Base-by-base conservation (phyloP, 2,888 invertebrate species). In the Amblyteles armatorius region DNA sequence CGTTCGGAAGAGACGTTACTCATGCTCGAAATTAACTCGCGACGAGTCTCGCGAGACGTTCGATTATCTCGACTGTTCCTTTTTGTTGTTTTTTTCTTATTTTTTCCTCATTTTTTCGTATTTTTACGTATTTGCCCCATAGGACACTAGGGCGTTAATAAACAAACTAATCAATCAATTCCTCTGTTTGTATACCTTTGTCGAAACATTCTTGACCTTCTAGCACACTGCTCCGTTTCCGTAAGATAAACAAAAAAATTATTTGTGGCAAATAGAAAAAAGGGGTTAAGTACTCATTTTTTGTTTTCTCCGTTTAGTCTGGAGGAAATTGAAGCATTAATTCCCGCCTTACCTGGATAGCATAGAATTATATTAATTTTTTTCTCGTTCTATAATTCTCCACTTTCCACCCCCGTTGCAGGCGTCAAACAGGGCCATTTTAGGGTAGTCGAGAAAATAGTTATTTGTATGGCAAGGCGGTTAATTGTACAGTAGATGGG, bases 11-110 rank as follows among this genome's bases (percentile, higher is more conserved):
- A 82, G 85, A 85, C 69, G 85, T 85, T 85, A 85, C 83, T 83
- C 83, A 85, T 72, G 83, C 77, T 82, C 79, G 77, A 79, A 85
- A 85, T 85, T 85, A 85, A 85, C 85, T 83, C 79, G 74, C 73
- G 81, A 74, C 71, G 36, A 84, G 77, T 57, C 72, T 67, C 73
- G 26, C 67, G 60, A 73, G 84, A 80, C 67, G 68, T 44, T 69
- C 40, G 67, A 77, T 80, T 73, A 55, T 36, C 33, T 63, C 60
- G 48, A 44, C 48, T 40, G 13, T 52, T 79, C 52, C 72, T 81
- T 81, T 55, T 63, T 52, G 16, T 29, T n/a, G 44, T 26, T 26
- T 26, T 26, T 26, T 26, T 26, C 26, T 26, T 26, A 26, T 22
- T 63, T 50, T 57, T 57, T 72, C 22, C 22, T 57, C 50, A 2